Base-by-base conservation (phyloP, 2,797 vertebrate species). In the Tachyglossus aculeatus region DNA sequence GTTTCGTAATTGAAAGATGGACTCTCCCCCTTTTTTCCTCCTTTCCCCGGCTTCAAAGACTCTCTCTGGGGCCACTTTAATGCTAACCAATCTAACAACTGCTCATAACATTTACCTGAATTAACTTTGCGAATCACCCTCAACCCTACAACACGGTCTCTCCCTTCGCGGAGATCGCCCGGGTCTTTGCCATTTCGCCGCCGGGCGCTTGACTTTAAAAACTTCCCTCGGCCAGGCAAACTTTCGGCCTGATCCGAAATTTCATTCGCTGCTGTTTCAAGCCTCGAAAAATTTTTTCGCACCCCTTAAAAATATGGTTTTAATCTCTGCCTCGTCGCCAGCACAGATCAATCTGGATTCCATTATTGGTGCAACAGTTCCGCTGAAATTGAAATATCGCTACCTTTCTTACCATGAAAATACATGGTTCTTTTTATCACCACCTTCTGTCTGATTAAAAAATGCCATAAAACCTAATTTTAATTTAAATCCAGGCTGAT, bases 381-480 rank as follows among this genome's bases (percentile, higher is more conserved):
- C 72, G 88, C 92, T 91, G 90, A 91, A 92, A 93, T 90, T 94
- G 92, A 94, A 94, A 94, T 93, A 94, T 91, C 91, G 89, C 93
- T 92, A 93, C 91, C 90, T 93, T 91, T 92, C 89, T 88, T 88
- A 89, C 87, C 86, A 87, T 37, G 58, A 90, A 91, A 92, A 93
- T 91, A 91, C 91, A 92, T 90, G 90, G 88, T 92, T 93, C 92
- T 93, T 93, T 94, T 94, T 93, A 93, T 93, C 91, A 93, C 86
- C 92, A 92, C 91, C 91, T 93, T 94, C 92, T 92, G 90, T 88
- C 92, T 94, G 93, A 94, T 94, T 94, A 93, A 94, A 94, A 93
- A 94, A 93, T 92, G 91, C 89, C 91, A 91, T 94, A 94, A 93
- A 94, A 94, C 91, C 91, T 93, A 93, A 94, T 94, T 94, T 94